A percentile compares a stretch with the other conserved stretches of the same genome.
Conservation (phyloP, 2,113 vertebrate species). For the Gracilinanus agilis region DNA sequence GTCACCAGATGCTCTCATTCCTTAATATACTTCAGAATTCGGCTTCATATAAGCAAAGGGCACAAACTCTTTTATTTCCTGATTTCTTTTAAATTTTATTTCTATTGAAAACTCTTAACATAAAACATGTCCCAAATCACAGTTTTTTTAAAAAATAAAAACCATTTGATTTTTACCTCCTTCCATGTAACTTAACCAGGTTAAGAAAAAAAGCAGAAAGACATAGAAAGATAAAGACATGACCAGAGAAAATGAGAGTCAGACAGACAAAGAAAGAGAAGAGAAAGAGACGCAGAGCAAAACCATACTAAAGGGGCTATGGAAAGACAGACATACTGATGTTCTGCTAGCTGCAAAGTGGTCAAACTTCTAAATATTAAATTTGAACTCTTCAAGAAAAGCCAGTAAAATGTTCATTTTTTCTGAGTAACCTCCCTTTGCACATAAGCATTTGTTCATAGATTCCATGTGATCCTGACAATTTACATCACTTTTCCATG, state of each 20-base stretch:
- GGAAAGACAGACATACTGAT: background rate
- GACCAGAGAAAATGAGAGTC: background rate
- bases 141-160: background rate
- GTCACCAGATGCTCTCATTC: background rate
- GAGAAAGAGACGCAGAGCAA: too few relatives aligned
- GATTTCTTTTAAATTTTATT: background rate
- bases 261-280: too few relatives aligned
- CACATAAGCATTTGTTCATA: background rate
- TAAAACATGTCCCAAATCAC: background rate
- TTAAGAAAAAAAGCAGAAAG: too few relatives aligned
- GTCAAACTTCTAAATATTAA: background rate
- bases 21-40: background rate
- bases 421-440: background rate
- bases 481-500: background rate
- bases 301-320: background rate
- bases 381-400: background rate
- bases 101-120: background rate
- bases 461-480: background rate
- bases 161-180: background rate
- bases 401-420: background rate
- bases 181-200: rapidly evolving
- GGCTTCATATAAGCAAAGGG: background rate
- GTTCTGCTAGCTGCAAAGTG: background rate
- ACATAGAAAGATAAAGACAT: too few relatives aligned
- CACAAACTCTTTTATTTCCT: background rate